Conservation (phyloP, 1,140 invertebrate genomes). For the Tachypleus tridentatus region DNA sequence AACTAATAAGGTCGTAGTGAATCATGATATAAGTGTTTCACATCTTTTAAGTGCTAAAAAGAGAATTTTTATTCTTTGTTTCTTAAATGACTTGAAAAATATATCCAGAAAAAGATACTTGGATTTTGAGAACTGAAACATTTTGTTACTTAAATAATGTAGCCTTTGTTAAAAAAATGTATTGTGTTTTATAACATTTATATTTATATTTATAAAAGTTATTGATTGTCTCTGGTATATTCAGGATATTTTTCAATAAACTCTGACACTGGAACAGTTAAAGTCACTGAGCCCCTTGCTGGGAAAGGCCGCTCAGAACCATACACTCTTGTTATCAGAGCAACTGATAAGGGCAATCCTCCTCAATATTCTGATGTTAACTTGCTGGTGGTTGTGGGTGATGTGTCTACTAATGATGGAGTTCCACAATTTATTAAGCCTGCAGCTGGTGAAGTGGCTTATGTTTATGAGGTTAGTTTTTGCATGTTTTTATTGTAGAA, state of each 20-base stretch:
- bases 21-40: no score
- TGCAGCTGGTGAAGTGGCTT: constrained; percentile 51
- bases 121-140: no score
- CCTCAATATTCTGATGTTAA: constrained; percentile 47
- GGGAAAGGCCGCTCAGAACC: constrained; percentile 62
- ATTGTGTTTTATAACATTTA: not conserved
- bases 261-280: constrained; percentile 50
- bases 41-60: no score
- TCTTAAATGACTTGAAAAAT: no score
- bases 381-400: constrained; percentile 56
- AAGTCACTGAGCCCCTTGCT: constrained; percentile 48
- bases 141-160: not conserved
- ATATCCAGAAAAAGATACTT: no score
- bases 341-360: constrained; percentile 53
- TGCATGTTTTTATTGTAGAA: not conserved
- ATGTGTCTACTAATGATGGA: constrained; percentile 70
- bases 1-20: no score
- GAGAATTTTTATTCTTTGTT: no score
- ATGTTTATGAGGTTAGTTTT: constrained; percentile 48
- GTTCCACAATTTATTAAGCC: constrained; percentile 61
- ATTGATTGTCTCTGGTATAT: constrained; percentile 22
- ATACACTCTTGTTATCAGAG: constrained; percentile 52
- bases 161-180: not conserved
- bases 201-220: not conserved
- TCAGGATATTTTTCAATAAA: constrained; percentile 52